Evolutionary conservation across 2,797 vertebrate genomes (phyloP).

Genomic region (Falco cherrug): DNA sequence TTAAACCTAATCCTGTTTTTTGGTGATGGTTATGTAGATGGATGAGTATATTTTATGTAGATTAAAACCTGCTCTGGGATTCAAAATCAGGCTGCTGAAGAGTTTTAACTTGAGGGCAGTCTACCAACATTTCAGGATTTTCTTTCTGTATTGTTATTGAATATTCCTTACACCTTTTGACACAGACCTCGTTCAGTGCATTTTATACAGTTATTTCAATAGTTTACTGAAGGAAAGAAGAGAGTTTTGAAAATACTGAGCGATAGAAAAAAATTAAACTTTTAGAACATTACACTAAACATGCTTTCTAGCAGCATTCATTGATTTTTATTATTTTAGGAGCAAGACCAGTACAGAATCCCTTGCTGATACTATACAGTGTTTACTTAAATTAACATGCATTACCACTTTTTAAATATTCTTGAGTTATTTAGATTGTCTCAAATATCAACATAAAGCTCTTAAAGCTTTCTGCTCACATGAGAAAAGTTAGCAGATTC

Average conservation of each 20-base stretch:
- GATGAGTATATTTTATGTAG: neutral
- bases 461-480: neutral
- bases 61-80: neutral
- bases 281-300: neutral
- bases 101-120: neutral
- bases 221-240: neutral
- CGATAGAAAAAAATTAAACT: neutral
- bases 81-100: neutral
- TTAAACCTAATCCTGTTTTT: neutral
- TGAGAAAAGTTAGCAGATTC: neutral
- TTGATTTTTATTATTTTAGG: neutral
- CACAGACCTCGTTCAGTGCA: neutral
- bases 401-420: neutral
- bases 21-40: neutral
- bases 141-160: neutral
- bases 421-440: neutral
- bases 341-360: neutral
- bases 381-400: neutral
- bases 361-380: neutral
- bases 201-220: neutral
- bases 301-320: neutral
- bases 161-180: neutral
- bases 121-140: neutral
- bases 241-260: neutral
- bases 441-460: neutral